Evolutionary conservation across 2,888 invertebrate species (phyloP), one percentile per base, ranked within the genome.

Genomic region (Hypomecis atomaria): DNA sequence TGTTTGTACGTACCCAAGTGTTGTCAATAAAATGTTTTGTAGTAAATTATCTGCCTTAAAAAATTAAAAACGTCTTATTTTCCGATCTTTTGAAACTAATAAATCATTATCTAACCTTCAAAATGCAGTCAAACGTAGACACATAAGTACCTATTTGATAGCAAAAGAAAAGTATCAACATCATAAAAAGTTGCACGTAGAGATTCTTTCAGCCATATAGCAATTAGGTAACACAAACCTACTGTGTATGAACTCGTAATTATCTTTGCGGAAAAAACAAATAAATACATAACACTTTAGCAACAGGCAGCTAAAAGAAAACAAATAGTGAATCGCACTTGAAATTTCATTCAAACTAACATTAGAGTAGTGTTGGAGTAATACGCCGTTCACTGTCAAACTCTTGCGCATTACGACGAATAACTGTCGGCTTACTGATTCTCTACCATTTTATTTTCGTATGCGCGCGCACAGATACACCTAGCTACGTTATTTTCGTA

Each of bases 401-500:
- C 77, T 80, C 76, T 78, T 70, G 74, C 74, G 71, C 76, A 76
- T 84, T 83, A 86, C 84, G 82, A 80, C 75, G 72, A 78, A 86
- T 86, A 86, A 86, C 77, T 83, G 86, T 88, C 86, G 66, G 71
- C 75, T 74, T 65, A 74, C 75, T 80, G 79, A 82, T 82, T 82
- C 74, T 81, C 81, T 78, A 80, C 87, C 85, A 86, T 87, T 84
- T 87, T 87, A 82, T 84, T 83, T 84, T 83, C 70, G 79, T 73
- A 59, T 73, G 79, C 83, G 81, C 83, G 70, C 73, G 80, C 83
- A 83, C 79, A 76, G 77, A 71, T 73, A 75, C 85, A 84, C 84
- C 87, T 86, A 82, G 78, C 76, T 75, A 72, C 68, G 75, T 78
- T 89, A 90, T 90, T 88, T 90, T 84, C 72, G 84, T 85, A 81